Conservation (phyloP, 2,113 vertebrate species). For the Bos taurus region ARS-UCD2.0 NC_037334.1:97038501-97039000, state of each 20-base stretch:
- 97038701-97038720: background rate
- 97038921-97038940: background rate
- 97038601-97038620: background rate
- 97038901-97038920: background rate
- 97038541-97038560: background rate
- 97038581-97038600: background rate
- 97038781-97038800: background rate
- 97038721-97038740: fast-evolving
- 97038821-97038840: background rate
- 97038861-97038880: background rate
- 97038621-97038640: background rate
- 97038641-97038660: background rate
- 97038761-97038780: background rate
- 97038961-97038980: background rate
- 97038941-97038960: background rate
- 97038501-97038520: background rate
- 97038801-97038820: background rate
- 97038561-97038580: background rate
- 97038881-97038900: background rate
- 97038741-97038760: background rate
- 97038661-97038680: background rate
- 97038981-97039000: no score
- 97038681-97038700: background rate
- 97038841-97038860: background rate
- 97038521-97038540: background rate